These are phyloP conservation scores for Ia io DNA, from an alignment of 2,113 vertebrate genomes.

Conservation along the genomic window DNA sequence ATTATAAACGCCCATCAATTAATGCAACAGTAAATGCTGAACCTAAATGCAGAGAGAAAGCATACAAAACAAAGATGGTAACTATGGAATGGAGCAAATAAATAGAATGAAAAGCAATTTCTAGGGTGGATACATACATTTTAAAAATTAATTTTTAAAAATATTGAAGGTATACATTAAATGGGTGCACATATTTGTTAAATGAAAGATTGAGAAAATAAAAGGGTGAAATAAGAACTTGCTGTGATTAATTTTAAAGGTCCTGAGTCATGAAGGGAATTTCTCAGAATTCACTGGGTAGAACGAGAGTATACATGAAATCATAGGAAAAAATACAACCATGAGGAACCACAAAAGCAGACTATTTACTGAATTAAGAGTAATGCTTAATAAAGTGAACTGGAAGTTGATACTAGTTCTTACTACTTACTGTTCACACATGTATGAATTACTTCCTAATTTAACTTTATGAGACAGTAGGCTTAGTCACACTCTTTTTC, in stretches of 20 bases:
- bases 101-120: neutral
- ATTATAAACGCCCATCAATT: neutral
- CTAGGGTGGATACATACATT: neutral
- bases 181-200: neutral
- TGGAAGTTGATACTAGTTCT: neutral
- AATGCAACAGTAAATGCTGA: neutral
- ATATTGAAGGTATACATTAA: neutral
- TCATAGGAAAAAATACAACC: neutral
- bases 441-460: neutral
- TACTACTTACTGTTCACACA: neutral
- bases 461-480: neutral
- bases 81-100: neutral
- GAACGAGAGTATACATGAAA: neutral
- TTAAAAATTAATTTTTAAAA: conserved; percentile 11
- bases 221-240: neutral
- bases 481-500: neutral
- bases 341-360: neutral
- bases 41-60: neutral
- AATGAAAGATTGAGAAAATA: conserved; percentile 14
- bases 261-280: neutral
- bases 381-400: neutral
- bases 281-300: neutral
- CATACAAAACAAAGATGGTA: neutral
- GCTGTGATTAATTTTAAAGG: neutral
- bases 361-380: neutral